Base-by-base conservation (phyloP, 1,140 invertebrate genomes). In the Lordiphosa clarofinis region DNA sequence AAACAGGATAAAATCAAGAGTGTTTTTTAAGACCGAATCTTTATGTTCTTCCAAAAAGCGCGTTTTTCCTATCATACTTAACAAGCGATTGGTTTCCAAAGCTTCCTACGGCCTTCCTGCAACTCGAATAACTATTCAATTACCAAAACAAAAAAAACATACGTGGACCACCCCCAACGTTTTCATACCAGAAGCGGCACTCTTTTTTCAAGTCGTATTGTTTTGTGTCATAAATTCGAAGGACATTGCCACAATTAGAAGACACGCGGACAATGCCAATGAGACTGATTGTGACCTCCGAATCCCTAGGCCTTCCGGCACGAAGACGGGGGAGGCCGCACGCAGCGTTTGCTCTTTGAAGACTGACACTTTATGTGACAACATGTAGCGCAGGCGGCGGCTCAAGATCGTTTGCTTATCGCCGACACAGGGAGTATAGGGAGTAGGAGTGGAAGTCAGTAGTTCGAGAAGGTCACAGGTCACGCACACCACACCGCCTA, bases 281-380 rank as follows among this genome's bases (percentile, higher is more conserved):
- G 66, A 69, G 49, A 12, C 49, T 42, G 39, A 38, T 42, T 40
- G 38, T 40, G 12, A 15, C 37, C 31, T 48, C 37, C 43, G 39
- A 64, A 33, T 31, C 28, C 28, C 28, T 31, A 31, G 28, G 72
- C 56, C 39, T 76, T 56, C 52, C 44, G 37, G 36, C 19, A 37
- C 48, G 35, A 8, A 31, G 28, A 31, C 28, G 28, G 57, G 54
- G 55, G 57, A 46, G 55, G 68, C 78, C 78, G 57, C 76, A 82
- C 73, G 78, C 78, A 84, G 78, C 24, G 78, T 36, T 42, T 47
- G 58, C 50, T 49, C 46, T 82, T 82, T 82, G 68, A 82, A 63
- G 76, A 68, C 64, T 75, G 78, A 84, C 78, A 86, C 78, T 84
- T 84, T 78, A 76, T 84, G 78, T 78, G 78, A 78, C 76, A 82